Conservation (phyloP, 1,140 invertebrate genomes). For the Aphelinus certus region DNA sequence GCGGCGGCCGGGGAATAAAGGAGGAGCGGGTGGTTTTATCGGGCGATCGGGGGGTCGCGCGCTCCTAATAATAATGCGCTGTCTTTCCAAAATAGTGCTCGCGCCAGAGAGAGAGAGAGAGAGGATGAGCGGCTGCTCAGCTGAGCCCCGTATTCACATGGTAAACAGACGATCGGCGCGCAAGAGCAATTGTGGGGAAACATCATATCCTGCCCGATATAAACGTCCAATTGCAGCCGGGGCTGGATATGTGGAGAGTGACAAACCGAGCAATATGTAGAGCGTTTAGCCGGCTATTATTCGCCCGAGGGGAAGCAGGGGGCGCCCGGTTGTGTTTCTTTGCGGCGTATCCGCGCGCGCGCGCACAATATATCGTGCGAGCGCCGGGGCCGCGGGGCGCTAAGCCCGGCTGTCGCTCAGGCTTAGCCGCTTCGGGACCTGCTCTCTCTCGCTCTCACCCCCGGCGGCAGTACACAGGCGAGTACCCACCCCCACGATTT, state of each 20-base stretch:
- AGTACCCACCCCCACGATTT: not conserved
- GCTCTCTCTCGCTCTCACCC: no score
- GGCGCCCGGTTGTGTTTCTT: no score
- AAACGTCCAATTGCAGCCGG: not conserved
- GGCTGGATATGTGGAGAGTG: slow-evolving; percentile 29
- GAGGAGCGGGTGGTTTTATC: slow-evolving; percentile 3
- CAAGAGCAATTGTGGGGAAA: no score
- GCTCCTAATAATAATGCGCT: not conserved
- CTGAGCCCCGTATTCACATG: not conserved
- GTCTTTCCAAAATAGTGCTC: not conserved
- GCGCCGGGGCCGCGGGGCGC: not conserved
- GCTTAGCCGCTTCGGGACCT: slow-evolving; percentile 44
- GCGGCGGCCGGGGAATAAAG: not conserved
- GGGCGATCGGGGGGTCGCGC: not conserved
- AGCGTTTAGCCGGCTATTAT: slow-evolving; percentile 58
- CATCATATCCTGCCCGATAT: no score
- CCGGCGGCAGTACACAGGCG: no score
- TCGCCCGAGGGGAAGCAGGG: not conserved
- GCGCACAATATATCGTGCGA: slow-evolving; percentile 21
- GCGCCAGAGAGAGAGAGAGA: not conserved
- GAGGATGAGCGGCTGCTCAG: no score
- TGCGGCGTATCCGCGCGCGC: no score
- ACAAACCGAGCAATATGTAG: slow-evolving; percentile 59
- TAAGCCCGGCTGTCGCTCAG: slow-evolving; percentile 50
- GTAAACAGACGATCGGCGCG: no score